Evolutionary conservation across 2,113 vertebrate genomes (phyloP).

Genomic region (Tachysurus fulvidraco): DNA sequence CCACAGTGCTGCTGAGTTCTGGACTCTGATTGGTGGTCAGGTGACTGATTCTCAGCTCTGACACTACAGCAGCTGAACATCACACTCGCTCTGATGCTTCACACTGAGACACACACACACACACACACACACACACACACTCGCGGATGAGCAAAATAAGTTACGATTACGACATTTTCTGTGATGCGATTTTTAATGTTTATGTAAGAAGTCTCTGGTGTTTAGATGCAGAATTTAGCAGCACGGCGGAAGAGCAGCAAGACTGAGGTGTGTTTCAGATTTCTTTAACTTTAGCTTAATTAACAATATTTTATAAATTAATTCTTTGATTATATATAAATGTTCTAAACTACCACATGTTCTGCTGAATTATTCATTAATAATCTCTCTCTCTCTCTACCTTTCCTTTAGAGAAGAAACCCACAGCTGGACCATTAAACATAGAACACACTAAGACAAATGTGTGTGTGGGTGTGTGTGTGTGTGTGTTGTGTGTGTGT

Average conservation of each 20-base stretch:
- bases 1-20: background rate
- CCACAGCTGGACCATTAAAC: slow-evolving; percentile 35
- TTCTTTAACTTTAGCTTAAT: too few relatives aligned
- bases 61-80: too few relatives aligned
- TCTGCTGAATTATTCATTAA: background rate
- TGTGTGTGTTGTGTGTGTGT: background rate
- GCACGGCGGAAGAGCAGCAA: background rate
- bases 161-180: background rate
- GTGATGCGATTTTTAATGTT: too few relatives aligned
- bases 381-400: slow-evolving; percentile 8
- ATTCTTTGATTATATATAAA: background rate
- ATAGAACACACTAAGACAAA: slow-evolving; percentile 23
- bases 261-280: too few relatives aligned
- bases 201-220: background rate
- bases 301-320: background rate
- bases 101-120: too few relatives aligned
- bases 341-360: background rate
- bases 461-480: background rate
- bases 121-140: background rate
- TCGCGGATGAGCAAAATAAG: background rate
- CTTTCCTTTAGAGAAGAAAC: slow-evolving; percentile 26
- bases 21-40: background rate
- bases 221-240: background rate
- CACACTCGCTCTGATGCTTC: too few relatives aligned
- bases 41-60: too few relatives aligned